Conservation (phyloP, 2,797 vertebrate genomes). For the Xerus rutilus region DNA sequence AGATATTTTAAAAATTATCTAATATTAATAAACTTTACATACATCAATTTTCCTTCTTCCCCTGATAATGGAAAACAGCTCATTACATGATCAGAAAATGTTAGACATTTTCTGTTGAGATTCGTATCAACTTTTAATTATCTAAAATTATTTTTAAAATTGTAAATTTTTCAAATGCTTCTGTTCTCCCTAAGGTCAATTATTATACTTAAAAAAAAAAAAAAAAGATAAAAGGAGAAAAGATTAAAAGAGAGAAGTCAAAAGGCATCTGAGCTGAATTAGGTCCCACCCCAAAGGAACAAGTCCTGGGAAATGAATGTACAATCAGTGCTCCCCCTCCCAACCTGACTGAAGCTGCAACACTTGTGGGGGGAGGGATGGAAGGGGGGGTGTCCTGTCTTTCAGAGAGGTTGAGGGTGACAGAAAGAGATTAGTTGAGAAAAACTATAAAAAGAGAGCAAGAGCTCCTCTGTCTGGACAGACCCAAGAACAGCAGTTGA, state of each 20-base stretch:
- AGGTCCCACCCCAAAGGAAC: background rate
- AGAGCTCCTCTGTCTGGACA: constrained; percentile 59
- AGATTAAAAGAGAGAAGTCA: constrained; percentile 10
- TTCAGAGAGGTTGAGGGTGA: background rate
- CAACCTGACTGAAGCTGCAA: background rate
- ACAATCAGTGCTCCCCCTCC: background rate
- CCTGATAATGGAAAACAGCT: constrained; percentile 31
- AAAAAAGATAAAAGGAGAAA: background rate
- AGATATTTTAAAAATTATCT: constrained; percentile 37
- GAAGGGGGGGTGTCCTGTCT: too few species aligned
- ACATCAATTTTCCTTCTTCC: background rate
- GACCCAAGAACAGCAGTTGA: constrained; percentile 46
- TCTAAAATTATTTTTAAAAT: constrained; percentile 48
- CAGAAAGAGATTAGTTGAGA: background rate
- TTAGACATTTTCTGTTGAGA: background rate
- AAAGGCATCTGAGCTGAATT: background rate
- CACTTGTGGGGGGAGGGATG: too few species aligned
- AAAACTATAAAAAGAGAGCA: constrained; percentile 12
- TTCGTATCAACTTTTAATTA: constrained; percentile 23
- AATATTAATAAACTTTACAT: constrained; percentile 40
- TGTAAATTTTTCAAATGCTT: constrained; percentile 37
- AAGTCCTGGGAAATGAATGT: background rate
- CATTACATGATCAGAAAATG: constrained; percentile 47
- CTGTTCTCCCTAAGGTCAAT: constrained; percentile 28
- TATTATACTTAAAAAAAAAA: constrained; percentile 45